Conservation (phyloP, 2,113 vertebrate genomes). For the Apaloderma vittatum region DNA sequence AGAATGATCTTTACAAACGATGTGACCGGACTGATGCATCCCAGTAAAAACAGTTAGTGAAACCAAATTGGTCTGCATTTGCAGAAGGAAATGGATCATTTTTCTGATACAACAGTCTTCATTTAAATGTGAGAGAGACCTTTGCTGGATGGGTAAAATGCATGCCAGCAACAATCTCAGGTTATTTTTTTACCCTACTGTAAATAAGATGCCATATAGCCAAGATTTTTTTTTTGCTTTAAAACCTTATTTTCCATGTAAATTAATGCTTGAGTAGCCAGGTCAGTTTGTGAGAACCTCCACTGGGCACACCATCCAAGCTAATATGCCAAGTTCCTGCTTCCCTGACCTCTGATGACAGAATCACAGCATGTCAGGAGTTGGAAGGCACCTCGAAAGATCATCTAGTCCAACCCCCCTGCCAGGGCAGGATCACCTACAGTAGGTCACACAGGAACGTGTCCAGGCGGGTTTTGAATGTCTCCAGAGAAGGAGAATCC, state of each 20-base stretch:
- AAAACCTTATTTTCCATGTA: background rate
- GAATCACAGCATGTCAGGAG: too few relatives aligned
- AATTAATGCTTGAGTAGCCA: background rate
- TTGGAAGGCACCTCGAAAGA: too few relatives aligned
- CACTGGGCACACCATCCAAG: background rate
- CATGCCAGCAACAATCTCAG: background rate
- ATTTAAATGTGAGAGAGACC: background rate
- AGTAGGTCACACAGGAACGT: too few relatives aligned
- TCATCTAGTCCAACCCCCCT: too few relatives aligned
- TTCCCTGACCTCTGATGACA: background rate
- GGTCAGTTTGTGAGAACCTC: background rate
- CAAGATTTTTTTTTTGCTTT: background rate
- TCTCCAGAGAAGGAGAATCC: too few relatives aligned
- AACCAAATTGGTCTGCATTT: background rate
- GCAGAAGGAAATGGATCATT: background rate
- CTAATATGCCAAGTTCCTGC: background rate
- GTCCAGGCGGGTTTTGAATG: too few relatives aligned
- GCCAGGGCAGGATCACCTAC: too few relatives aligned
- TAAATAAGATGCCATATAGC: background rate
- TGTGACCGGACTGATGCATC: constrained; percentile 31
- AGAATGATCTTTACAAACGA: constrained; percentile 12
- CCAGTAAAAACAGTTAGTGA: constrained; percentile 1
- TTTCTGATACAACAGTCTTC: background rate
- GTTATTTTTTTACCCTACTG: background rate
- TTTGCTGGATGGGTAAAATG: background rate